phyloP scores from a whole-genome alignment of 2,888 invertebrate species.

The Eupithecia vulgata region DNA sequence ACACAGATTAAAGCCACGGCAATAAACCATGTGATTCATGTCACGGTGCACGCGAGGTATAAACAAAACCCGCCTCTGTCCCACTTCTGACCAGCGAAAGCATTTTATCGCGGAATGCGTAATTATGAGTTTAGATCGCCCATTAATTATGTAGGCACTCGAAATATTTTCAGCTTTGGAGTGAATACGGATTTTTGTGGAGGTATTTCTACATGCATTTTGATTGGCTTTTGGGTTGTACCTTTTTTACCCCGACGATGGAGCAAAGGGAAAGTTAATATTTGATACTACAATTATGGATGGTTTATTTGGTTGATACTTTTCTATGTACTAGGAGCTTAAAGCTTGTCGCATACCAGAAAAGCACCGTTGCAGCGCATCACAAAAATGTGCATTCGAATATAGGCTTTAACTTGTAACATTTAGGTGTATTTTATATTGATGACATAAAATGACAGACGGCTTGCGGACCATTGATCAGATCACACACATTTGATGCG shows the following conservation, averaged over 20 bases:
- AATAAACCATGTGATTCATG: neutral
- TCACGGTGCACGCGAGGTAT: slow-evolving; percentile 51
- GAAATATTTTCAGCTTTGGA: slow-evolving; percentile 26
- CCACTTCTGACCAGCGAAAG: slow-evolving; percentile 33
- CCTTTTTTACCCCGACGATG: neutral
- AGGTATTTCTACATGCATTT: slow-evolving; percentile 16
- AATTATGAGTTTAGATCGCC: slow-evolving; percentile 35
- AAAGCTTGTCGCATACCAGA: too few species aligned
- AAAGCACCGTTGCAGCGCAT: too few species aligned
- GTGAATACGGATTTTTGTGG: slow-evolving; percentile 4
- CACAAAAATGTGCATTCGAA: too few species aligned
- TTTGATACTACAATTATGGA: neutral
- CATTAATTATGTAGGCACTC: slow-evolving; percentile 28
- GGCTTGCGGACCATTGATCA: too few species aligned
- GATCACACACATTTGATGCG: too few species aligned
- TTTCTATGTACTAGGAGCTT: too few species aligned
- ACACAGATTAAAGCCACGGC: neutral
- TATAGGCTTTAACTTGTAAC: too few species aligned
- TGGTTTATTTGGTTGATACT: neutral
- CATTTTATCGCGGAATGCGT: slow-evolving; percentile 40
- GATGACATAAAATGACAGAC: too few species aligned
- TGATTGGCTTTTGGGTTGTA: slow-evolving; percentile 10
- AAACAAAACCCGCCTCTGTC: slow-evolving; percentile 41
- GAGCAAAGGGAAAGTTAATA: neutral
- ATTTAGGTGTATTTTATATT: too few species aligned